phyloP scores from a whole-genome alignment of 1,140 invertebrate genomes.

The Platorchestia sp. region DNA sequence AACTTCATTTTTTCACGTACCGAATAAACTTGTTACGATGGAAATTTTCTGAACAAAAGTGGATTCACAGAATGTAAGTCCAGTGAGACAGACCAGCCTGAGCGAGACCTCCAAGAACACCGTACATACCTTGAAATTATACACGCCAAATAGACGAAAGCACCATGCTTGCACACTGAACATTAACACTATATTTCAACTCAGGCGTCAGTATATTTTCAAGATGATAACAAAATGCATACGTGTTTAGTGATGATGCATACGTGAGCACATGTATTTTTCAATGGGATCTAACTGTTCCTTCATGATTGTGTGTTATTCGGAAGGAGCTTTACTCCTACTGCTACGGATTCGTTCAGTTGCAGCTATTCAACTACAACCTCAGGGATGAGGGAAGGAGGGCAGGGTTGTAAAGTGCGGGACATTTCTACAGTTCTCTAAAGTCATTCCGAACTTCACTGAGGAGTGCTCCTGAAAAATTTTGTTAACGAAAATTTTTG shows the following conservation, averaged over 20 bases:
- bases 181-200: neutral
- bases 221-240: neutral
- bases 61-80: neutral
- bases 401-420: neutral
- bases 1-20: neutral
- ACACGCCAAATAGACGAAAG: neutral
- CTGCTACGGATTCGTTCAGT: neutral
- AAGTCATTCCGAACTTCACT: neutral
- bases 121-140: neutral
- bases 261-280: neutral
- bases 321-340: neutral
- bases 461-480: neutral
- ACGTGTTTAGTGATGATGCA: neutral
- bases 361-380: neutral
- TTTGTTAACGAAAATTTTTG: neutral
- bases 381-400: neutral
- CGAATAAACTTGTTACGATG: neutral
- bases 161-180: neutral
- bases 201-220: constrained; percentile 46
- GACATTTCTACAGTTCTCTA: neutral
- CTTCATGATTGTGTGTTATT: neutral
- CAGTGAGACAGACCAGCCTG: neutral
- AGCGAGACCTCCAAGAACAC: neutral
- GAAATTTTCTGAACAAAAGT: neutral
- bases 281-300: neutral